Evolutionary conservation across 2,888 invertebrate species (phyloP), one percentile per base, ranked within the genome.

Genomic region (Zygaena filipendulae): DNA sequence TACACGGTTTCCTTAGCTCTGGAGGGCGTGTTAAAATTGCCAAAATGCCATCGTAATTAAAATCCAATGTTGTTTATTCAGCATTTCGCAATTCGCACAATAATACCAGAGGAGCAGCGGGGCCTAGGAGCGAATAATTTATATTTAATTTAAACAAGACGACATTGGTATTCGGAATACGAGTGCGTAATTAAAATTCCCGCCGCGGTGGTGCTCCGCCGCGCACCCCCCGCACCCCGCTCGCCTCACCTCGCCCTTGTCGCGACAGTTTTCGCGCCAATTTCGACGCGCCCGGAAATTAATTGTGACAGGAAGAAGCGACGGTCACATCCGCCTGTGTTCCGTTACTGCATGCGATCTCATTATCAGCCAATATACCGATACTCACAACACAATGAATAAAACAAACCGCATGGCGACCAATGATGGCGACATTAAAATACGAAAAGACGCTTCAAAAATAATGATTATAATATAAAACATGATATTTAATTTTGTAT

Each of bases 111-210:
- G 61, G 55, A 59, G 62, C 69, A 61, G 59, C 60, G 60, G 66
- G 68, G 66, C 69, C 71, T 70, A 70, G 72, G 63, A 69, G 70
- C 61, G 71, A 72, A 77, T 79, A 79, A 79, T 79, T 79, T 79
- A 79, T 77, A 77, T 75, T 77, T 77, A 77, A 77, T 77, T 77
- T 77, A 77, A 77, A 75, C 75, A 77, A 77, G 77, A 77, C 75
- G 75, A 77, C 77, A 77, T 77, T 72, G 77, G 75, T 75, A 77
- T 77, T 77, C 77, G 74, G 66, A 70, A 71, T 74, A 71, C 77
- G 77, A 71, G 71, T 74, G 75, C 79, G 79, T 79, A 79, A 79
- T 77, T 77, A 77, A 77, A 77, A 77, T 77, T 77, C 77, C 71
- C 72, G 70, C 63, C 70, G 75, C 62, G 66, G 71, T 64, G 59